These are phyloP conservation scores for Rotaria magnacalcarata DNA, from an alignment of 2,888 invertebrate species.

Conservation along the genomic window DNA sequence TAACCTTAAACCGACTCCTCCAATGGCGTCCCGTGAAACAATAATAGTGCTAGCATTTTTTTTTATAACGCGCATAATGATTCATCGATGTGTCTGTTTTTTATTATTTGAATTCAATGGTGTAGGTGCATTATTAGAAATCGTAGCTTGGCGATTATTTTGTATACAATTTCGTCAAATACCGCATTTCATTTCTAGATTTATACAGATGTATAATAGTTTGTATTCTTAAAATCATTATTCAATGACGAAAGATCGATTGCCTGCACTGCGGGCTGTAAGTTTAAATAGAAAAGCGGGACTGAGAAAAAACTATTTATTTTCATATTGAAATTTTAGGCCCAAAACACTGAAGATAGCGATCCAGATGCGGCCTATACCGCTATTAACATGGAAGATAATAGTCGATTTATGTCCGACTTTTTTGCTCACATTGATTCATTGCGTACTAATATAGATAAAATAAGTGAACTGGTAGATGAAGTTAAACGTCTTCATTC, in stretches of 20 bases:
- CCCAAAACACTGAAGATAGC: conserved; percentile 20
- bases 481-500: conserved; percentile 99
- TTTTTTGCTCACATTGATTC: conserved; percentile 73
- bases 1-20: not conserved
- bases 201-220: not conserved
- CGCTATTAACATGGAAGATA: conserved; percentile 23
- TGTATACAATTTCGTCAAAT: not conserved
- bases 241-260: conserved; percentile 46
- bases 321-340: not conserved
- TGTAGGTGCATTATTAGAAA: too few relatives aligned
- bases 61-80: not conserved
- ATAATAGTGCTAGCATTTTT: not conserved
- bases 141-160: too few relatives aligned
- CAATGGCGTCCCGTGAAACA: not conserved
- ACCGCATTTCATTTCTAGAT: not conserved
- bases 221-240: not conserved
- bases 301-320: not conserved
- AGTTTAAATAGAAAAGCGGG: not conserved
- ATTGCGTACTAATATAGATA: conserved; percentile 98
- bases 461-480: conserved; percentile 97
- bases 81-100: not conserved
- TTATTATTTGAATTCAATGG: too few relatives aligned
- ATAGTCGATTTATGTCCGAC: conserved; percentile 34
- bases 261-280: conserved; percentile 43
- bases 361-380: conserved; percentile 2